Conservation (phyloP, 2,113 vertebrate genomes). For the Aptenodytes patagonicus region DNA sequence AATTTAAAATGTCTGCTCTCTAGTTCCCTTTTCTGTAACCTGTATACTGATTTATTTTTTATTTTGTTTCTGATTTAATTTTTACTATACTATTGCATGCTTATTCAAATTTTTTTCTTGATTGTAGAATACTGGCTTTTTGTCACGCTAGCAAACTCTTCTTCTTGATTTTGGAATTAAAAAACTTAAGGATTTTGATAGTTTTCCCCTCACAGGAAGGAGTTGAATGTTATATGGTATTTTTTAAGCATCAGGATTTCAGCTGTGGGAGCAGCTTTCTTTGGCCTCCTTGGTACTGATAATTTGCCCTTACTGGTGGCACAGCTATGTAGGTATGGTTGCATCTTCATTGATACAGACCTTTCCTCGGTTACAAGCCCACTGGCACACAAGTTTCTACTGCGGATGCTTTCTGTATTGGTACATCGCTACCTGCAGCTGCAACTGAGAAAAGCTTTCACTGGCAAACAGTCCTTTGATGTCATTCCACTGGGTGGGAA, state of each 20-base stretch:
- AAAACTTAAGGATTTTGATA: background rate
- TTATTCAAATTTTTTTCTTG: background rate
- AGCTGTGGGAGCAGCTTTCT: background rate
- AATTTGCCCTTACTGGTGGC: background rate
- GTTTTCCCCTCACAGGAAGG: background rate
- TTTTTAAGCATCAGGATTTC: background rate
- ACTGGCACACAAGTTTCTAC: rapidly evolving
- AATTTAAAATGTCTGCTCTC: background rate
- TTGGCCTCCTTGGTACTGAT: background rate
- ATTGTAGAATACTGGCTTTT: background rate
- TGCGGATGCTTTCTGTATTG: background rate
- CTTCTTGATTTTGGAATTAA: background rate
- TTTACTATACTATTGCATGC: background rate
- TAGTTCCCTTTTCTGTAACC: background rate
- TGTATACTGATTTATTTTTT: background rate
- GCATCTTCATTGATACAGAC: background rate
- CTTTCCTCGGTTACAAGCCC: background rate
- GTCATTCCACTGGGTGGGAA: background rate
- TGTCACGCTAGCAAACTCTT: background rate
- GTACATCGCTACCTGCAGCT: background rate
- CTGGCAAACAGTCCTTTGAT: background rate
- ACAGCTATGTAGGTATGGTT: background rate
- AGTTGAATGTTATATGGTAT: background rate
- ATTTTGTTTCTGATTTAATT: background rate
- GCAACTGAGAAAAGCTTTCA: background rate